phyloP scores from a whole-genome alignment of 2,888 invertebrate genomes.

The Pycnomerus fuliginosus region DNA sequence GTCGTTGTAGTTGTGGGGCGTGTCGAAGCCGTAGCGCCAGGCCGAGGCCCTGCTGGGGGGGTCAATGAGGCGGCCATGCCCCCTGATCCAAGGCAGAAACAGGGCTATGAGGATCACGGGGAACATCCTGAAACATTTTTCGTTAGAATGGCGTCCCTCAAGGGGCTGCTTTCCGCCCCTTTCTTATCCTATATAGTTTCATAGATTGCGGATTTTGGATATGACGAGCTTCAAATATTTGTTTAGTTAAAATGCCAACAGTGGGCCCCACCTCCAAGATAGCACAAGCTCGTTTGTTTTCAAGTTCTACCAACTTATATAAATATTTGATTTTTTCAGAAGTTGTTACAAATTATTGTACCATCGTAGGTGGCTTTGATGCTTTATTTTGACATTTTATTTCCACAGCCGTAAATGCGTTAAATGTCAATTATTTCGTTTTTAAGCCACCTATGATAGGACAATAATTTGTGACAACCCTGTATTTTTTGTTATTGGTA shows the following conservation, averaged over 20 bases:
- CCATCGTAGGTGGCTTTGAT: too few relatives aligned
- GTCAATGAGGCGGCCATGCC: conserved; percentile 77
- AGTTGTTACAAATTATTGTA: too few relatives aligned
- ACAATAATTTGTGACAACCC: too few relatives aligned
- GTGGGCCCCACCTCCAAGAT: not conserved
- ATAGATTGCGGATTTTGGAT: not conserved
- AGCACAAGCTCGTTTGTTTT: not conserved
- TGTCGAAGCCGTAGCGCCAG: conserved; percentile 86
- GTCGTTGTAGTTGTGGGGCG: conserved; percentile 87
- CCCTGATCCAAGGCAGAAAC: conserved; percentile 48
- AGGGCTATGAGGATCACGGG: conserved; percentile 3
- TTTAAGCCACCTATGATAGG: too few relatives aligned
- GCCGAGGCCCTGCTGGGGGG: conserved; percentile 85
- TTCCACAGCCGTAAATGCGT: too few relatives aligned
- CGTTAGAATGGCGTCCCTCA: too few relatives aligned
- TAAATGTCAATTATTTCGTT: too few relatives aligned
- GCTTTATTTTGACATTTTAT: too few relatives aligned
- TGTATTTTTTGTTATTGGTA: too few relatives aligned
- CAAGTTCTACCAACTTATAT: not conserved
- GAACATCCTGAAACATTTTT: conserved; percentile 17
- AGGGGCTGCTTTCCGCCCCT: too few relatives aligned
- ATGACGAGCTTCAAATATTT: not conserved
- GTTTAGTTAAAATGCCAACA: not conserved
- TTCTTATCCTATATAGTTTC: not conserved
- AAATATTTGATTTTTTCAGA: too few relatives aligned